phyloP scores from a whole-genome alignment of 2,113 vertebrate genomes.

The Paramormyrops kingsleyae region DNA sequence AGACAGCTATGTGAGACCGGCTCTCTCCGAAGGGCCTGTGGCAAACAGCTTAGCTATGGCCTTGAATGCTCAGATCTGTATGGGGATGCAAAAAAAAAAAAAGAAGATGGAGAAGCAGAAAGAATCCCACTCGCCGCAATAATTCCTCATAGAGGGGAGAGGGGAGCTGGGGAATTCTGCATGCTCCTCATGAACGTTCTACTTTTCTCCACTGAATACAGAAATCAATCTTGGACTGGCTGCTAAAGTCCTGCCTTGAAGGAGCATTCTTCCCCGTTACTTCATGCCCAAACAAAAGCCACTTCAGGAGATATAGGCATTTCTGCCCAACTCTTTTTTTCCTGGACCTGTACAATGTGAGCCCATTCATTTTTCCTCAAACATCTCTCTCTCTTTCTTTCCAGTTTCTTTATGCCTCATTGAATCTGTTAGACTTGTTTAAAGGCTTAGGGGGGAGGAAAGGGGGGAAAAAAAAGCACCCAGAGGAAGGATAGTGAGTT shows the following conservation, averaged over 20 bases:
- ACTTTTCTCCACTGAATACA: slow-evolving; percentile 85
- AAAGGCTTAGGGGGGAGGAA: slow-evolving; percentile 33
- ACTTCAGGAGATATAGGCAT: slow-evolving; percentile 79
- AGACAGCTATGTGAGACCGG: slow-evolving; percentile 52
- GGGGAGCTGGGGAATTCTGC: slow-evolving; percentile 68
- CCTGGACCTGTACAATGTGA: slow-evolving; percentile 65
- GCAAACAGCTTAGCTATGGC: slow-evolving; percentile 49
- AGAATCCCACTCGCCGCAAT: slow-evolving; percentile 38
- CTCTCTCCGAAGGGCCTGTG: slow-evolving; percentile 40
- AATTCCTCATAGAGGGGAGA: slow-evolving; percentile 53
- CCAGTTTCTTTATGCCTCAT: slow-evolving; percentile 70
- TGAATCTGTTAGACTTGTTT: slow-evolving; percentile 70
- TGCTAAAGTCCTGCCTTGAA: slow-evolving; percentile 72
- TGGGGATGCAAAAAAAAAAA: slow-evolving; percentile 29
- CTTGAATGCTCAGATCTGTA: slow-evolving; percentile 49
- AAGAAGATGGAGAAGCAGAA: slow-evolving; percentile 30
- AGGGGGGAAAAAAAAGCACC: slow-evolving; percentile 60
- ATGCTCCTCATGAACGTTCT: slow-evolving; percentile 92
- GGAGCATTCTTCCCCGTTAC: slow-evolving; percentile 72
- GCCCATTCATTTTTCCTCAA: slow-evolving; percentile 64
- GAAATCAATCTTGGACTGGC: slow-evolving; percentile 75
- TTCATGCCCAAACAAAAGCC: slow-evolving; percentile 79
- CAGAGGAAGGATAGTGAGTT: slow-evolving; percentile 45
- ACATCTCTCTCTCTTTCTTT: slow-evolving; percentile 65
- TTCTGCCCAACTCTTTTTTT: slow-evolving; percentile 65